A percentile compares a stretch with the other conserved stretches of the same genome.
phyloP scores from a whole-genome alignment of 2,113 vertebrate species.

The Takifugu flavidus region DNA sequence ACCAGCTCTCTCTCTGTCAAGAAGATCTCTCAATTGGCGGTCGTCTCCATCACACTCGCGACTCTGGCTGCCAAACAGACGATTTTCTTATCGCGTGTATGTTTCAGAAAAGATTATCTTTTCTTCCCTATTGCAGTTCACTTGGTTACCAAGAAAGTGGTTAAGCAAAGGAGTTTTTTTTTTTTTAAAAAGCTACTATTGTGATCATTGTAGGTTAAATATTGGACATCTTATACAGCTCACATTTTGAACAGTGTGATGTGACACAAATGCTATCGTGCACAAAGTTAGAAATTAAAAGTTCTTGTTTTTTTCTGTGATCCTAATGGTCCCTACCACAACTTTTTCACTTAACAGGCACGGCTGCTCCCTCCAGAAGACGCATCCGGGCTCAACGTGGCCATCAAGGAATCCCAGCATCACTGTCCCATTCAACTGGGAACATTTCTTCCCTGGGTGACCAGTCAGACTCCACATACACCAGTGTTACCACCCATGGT shows the following conservation, averaged over 20 bases:
- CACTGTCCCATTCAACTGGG: slow-evolving; percentile 92
- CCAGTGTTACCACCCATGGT: slow-evolving; percentile 70
- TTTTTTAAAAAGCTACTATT: too few relatives aligned
- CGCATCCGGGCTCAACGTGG: slow-evolving; percentile 92
- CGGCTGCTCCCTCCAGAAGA: slow-evolving; percentile 88
- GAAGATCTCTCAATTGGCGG: slow-evolving; percentile 82
- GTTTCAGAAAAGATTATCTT: slow-evolving; percentile 43
- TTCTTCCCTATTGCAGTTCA: slow-evolving; percentile 13
- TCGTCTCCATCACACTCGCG: slow-evolving; percentile 84
- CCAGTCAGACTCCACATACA: slow-evolving; percentile 82
- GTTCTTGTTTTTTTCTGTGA: too few relatives aligned
- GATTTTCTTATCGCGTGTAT: slow-evolving; percentile 87
- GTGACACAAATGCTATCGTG: too few relatives aligned
- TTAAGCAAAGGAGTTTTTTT: too few relatives aligned
- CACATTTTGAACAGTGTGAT: too few relatives aligned
- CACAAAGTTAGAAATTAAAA: too few relatives aligned
- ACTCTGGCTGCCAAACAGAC: slow-evolving; percentile 97
- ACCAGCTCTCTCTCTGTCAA: slow-evolving; percentile 78
- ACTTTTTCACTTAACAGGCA: slow-evolving; percentile 44
- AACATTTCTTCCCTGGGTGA: slow-evolving; percentile 93
- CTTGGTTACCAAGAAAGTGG: slow-evolving; percentile 2
- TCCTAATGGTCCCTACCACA: slow-evolving; percentile 3
- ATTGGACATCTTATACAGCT: too few relatives aligned
- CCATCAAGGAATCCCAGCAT: slow-evolving; percentile 88
- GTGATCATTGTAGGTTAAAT: too few relatives aligned